Base-by-base conservation (phyloP, 2,888 invertebrate genomes). In the Allygus modestus region DNA sequence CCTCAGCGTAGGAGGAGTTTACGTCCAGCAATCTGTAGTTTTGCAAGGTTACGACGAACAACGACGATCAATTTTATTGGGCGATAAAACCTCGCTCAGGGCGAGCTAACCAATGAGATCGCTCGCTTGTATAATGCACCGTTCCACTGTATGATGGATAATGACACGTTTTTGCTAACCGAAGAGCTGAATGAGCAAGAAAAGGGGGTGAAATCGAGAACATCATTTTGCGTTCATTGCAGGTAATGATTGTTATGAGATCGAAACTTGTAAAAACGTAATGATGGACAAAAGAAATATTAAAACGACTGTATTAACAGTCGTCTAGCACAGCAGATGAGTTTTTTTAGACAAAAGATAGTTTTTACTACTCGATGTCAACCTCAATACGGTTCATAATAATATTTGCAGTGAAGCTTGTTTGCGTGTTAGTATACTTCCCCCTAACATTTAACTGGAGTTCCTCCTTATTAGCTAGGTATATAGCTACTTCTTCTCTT, bases 31-130 rank as follows among this genome's bases (percentile, higher is more conserved):
- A 37, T 37, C 37, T 7, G 41, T 41, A 1, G 15, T 51, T 51
- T 51, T n/a, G 12, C 51, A n/a, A 9, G 12, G 41, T 41, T 4
- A 51, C 12, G 51, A 51, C n/a, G 51, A n/a, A 4, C 51, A 51
- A 51, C 51, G n/a, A 51, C 51, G n/a, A 51, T 51, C 51, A 15
- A n/a, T 51, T 51, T 51, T 51, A 51, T 51, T 51, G 15, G 51
- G 7, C 51, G 51, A 17, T 51, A 51, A 51, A 51, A 51, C 51
- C 9, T 51, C 9, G n/a, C 51, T 51, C 51, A 51, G 51, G 51
- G 51, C 51, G 51, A 51, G 12, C n/a, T n/a, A 12, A 51, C 51
- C 51, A 51, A 51, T 51, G 51, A 12, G 51, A 51, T 17, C 5
- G 17, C 9, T 17, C 15, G 15, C 51, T 51, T 51, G 51, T 5